These are phyloP conservation scores for Clusia tigrina DNA, from an alignment of 2,888 invertebrate species.

Conservation along the genomic window DNA sequence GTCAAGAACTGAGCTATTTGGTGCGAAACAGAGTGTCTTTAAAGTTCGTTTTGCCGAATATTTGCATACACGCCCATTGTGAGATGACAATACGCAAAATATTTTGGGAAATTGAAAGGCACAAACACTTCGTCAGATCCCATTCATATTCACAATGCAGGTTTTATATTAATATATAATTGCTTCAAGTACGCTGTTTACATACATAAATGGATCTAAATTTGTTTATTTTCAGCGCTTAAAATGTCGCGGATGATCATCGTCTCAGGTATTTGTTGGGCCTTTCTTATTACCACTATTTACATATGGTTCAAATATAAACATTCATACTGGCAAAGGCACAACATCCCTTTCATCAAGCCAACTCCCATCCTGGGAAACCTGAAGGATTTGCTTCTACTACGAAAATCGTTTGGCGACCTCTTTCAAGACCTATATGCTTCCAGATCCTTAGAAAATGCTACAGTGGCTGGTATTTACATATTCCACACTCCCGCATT, in stretches of 20 bases:
- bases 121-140: too few species aligned
- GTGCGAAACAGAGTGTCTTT: not conserved
- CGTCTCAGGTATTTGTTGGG: slow-evolving; percentile 17
- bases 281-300: slow-evolving; percentile 19
- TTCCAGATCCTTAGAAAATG: slow-evolving; percentile 33
- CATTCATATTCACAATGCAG: too few species aligned
- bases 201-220: not conserved
- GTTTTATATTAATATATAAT: too few species aligned
- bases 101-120: too few species aligned
- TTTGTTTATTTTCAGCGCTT: slow-evolving; percentile 11
- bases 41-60: not conserved
- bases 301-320: slow-evolving; percentile 34
- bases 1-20: not conserved
- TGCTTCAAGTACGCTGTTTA: too few species aligned
- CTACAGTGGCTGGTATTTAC: slow-evolving; percentile 57
- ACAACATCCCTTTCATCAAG: slow-evolving; percentile 52
- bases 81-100: not conserved
- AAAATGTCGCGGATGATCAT: not conserved
- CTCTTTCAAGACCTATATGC: slow-evolving; percentile 59
- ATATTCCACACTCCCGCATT: slow-evolving; percentile 65
- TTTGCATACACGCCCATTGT: not conserved
- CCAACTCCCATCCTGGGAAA: slow-evolving; percentile 61
- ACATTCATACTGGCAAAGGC: slow-evolving; percentile 49
- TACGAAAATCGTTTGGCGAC: slow-evolving; percentile 55
- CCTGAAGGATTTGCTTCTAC: slow-evolving; percentile 53